Evolutionary conservation across 2,113 vertebrate species (phyloP).

Genomic region (Mobula birostris): DNA sequence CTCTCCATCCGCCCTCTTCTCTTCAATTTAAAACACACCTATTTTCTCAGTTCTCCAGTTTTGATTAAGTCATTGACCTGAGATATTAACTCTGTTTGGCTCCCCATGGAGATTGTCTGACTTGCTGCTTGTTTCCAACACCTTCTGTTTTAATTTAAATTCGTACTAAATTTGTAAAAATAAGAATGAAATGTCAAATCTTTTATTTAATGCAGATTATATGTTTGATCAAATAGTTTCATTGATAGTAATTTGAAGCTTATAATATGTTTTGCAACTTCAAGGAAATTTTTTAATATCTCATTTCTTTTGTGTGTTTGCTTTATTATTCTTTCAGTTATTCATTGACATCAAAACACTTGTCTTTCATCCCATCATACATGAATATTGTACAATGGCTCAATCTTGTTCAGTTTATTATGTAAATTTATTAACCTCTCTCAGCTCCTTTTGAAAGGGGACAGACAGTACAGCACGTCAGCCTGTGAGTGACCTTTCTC

Average conservation of each 20-base stretch:
- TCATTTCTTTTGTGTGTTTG: not conserved
- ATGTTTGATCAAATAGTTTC: not conserved
- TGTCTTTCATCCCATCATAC: not conserved
- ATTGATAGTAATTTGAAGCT: not conserved
- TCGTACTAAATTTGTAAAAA: not conserved
- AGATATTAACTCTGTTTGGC: no score
- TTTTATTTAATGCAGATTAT: not conserved
- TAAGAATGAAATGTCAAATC: not conserved
- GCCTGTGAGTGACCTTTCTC: no score
- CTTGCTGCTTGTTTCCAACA: no score
- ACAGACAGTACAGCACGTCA: not conserved
- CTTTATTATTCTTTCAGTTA: constrained; percentile 1
- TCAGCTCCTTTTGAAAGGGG: not conserved
- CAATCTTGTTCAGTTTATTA: not conserved
- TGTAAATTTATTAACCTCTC: not conserved
- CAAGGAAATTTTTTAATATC: not conserved
- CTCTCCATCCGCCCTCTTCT: no score
- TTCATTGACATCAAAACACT: not conserved
- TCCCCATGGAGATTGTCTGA: no score
- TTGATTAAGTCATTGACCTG: no score
- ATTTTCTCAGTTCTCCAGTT: no score
- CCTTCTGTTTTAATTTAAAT: no score
- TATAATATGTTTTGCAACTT: not conserved
- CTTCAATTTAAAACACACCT: no score
- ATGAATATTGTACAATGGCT: not conserved